Evolutionary conservation across 2,797 vertebrate genomes (phyloP), one percentile per base, ranked within the genome.

Genomic region (Malurus splendens): DNA sequence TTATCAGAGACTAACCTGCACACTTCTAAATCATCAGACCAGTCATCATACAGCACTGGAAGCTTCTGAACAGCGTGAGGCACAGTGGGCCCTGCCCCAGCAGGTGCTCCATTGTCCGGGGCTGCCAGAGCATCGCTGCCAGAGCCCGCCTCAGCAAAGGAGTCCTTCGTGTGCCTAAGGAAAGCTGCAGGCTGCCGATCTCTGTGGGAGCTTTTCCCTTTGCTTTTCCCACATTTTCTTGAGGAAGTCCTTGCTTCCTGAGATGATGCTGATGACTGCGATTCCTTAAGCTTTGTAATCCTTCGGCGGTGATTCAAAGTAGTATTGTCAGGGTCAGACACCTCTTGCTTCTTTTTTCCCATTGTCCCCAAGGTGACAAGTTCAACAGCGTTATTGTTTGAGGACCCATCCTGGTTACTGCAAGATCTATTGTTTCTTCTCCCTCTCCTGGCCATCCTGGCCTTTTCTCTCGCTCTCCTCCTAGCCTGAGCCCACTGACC

Each of bases 1-100:
- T 90, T 64, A 73, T 52, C 20, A 94, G 71, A 41, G 87, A 98
- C 99, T 98, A 92, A 99, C 98, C 98, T 99, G 98, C 98, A 99
- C 57, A 97, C 96, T 95, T 98, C 98, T 93, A 97, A 93, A 94
- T 99, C 97, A 92, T 99, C 98, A 81, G 98, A 98, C 90, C 82
- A 96, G 33, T 97, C 96, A 83, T 95, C 91, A 87, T 61, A 92
- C 74, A 92, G 82, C 64, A 95, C 96, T 89, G 94, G 96, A 87
- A 79, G 74, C 91, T 96, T 95, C 79, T 80, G 96, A n/a, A 48
- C 54, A n/a, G 82, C 67, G 22, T 61, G 70, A 28, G 74, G 89
- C 83, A 85, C 85, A 70, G 16, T 20, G 55, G 92, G 60, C 47
- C 67, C 76, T 57, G 89, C 18, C 30, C 79, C 95, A 80, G 79